A percentile compares a stretch with the other conserved stretches of the same genome.
These are phyloP conservation scores for Eretmocerus hayati DNA, from an alignment of 2,888 invertebrate species.

Conservation along the genomic window DNA sequence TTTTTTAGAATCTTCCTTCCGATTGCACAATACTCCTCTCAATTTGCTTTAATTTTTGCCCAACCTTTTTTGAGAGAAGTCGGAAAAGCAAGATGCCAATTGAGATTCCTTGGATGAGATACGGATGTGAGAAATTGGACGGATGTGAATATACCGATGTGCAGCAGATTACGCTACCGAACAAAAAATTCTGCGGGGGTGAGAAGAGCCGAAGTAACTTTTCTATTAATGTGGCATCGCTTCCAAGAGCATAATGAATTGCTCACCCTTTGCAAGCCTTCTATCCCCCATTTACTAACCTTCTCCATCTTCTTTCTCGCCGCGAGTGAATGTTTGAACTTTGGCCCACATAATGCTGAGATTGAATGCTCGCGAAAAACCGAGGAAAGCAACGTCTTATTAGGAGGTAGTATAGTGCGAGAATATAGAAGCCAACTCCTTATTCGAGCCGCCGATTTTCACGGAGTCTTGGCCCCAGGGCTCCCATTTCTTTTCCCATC, in stretches of 20 bases:
- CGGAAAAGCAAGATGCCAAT: background rate
- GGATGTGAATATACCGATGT: no score
- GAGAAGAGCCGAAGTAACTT: slow-evolving; percentile 6
- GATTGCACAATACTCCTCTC: no score
- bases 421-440: background rate
- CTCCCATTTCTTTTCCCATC: no score
- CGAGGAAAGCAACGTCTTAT: slow-evolving; percentile 13
- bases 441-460: slow-evolving; percentile 4
- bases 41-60: no score
- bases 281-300: no score
- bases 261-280: background rate
- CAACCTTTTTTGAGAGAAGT: no score
- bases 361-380: slow-evolving; percentile 11
- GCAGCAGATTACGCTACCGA: no score
- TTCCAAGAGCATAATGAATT: slow-evolving; percentile 13
- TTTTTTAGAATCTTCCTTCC: no score
- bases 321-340: slow-evolving; percentile 8
- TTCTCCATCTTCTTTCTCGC: no score
- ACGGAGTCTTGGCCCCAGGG: background rate
- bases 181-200: no score
- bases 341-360: slow-evolving; percentile 14
- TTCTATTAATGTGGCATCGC: slow-evolving; percentile 13
- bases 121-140: background rate
- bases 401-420: background rate
- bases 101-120: background rate